A percentile compares a stretch with the other conserved stretches of the same genome.
Evolutionary conservation across 1,140 invertebrate genomes (phyloP).

Genomic region (Trichonephila clavata): DNA sequence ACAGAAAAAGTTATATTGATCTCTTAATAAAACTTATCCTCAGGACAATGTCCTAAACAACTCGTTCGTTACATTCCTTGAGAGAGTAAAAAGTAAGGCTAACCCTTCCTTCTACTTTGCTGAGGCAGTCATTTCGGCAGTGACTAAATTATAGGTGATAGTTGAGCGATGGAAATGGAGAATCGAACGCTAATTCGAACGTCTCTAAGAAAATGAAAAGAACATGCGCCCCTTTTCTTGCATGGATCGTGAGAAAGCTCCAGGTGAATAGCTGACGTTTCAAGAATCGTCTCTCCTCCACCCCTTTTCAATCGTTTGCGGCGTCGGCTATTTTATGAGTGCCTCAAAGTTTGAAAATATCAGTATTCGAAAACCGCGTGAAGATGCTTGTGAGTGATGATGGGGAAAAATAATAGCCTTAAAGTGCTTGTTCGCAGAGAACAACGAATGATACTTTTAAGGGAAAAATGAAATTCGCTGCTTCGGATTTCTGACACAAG

Average conservation of each 20-base stretch:
- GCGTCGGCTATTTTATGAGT: conserved; percentile 26
- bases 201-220: background rate
- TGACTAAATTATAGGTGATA: background rate
- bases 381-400: conserved; percentile 8
- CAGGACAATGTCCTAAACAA: no score
- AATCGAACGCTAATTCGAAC: conserved; percentile 15
- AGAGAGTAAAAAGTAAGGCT: no score
- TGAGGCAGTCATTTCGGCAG: background rate
- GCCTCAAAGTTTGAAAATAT: conserved; percentile 21
- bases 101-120: background rate
- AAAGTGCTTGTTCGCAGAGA: background rate
- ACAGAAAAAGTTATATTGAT: no score
- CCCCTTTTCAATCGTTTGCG: conserved; percentile 13
- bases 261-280: conserved; percentile 32
- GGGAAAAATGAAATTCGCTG: background rate
- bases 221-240: background rate
- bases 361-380: conserved; percentile 15
- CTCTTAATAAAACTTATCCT: no score
- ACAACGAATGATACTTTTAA: background rate
- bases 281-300: background rate
- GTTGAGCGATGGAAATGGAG: background rate
- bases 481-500: no score
- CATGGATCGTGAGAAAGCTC: conserved; percentile 21
- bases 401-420: conserved; percentile 3
- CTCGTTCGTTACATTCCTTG: no score